Base-by-base conservation (phyloP, 2,113 vertebrate genomes). In the Gopherus flavomarginatus region DNA sequence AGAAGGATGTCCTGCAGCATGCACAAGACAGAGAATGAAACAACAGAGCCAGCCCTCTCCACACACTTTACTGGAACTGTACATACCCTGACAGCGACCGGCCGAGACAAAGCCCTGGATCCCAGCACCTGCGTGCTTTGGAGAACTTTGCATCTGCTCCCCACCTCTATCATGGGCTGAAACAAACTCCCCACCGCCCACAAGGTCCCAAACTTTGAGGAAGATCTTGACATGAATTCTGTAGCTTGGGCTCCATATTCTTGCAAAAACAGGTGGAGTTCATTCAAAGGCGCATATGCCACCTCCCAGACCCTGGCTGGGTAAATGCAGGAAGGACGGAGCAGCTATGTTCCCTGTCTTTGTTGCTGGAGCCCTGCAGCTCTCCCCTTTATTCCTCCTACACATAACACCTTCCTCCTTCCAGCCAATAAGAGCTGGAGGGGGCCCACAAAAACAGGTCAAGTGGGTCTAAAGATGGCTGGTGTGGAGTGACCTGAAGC, bases 1-100 rank as follows among this genome's bases (percentile, higher is more conserved):
- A 99, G 99, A 75, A 99, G 98, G 90, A 99, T 99, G 96, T 99
- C 99, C 99, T 99, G 93, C 47, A 90, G 89, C 8, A 31, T 88
- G 47, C n/a, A 56, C 3, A 2, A 42, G 31, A 80, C 0, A 10
- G 83, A 78, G 0, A 0, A 0, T 93, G 11, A 93, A 90, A 56
- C 44, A 78, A 49, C 2, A 1, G 0, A 29, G 27, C 1, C 59
- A 26, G 38, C 2, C 8, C 3, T 21, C 52, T 17, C 83, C n/a
- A 81, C 13, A 13, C 12, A 31, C 22, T 78, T 44, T 24, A 78
- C 75, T 78, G 42, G 16, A 8, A 2, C 35, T 2, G 2, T 1
- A 2, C 10, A 52, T 12, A 26, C 24, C 38, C 75, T 27, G 75
- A 47, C 2, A 44, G 42, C 16, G 38, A 7, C 24, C 2, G 42